Evolutionary conservation across 1,140 invertebrate genomes (phyloP), one percentile per base, ranked within the genome.

Genomic region (Planococcus citri): DNA sequence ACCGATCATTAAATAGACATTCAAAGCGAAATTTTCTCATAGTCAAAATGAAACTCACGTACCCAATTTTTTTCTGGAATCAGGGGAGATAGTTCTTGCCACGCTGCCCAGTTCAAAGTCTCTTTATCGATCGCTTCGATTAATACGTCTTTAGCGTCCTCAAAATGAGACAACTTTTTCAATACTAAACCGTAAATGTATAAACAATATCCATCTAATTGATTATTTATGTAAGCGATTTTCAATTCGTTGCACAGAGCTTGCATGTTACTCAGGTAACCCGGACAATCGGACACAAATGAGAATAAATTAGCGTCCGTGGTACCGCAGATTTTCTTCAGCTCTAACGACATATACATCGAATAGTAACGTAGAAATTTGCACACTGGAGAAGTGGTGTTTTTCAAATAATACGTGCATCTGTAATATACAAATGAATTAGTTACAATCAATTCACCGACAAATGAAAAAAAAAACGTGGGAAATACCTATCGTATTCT

Each of bases 141-240:
- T 14, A 98, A 81, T 68, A 91, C 84, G 72, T 91, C 86, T 27
- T 87, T 81, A 0, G 92, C 90, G 70, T 86, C 82, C 61, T 84
- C 84, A 27, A 83, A 80, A 8, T 96, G 79, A 73, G 94, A 90
- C 60, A 97, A 77, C 74, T 93, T 92, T 74, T 94, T 93, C 33
- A 96, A 80, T 0, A 97, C 88, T 27, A 97, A 86, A 6, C 94
- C 95, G 80, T 95, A 94, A 73, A 97, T 79, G 80, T 95, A 97
- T 9, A 95, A 80, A 22, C 88, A 84, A 77, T 89, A 97, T 0
- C 91, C 91, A 83, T 97, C 95, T 17, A 94, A 78, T 69, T 84
- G 85, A 69, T 68, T 68, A 69, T 71, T 64, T 24, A 64, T 64
- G 22, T 64, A 64, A 24, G 60, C 60, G 20, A 64, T 27, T 27